These are phyloP conservation scores for Pseudotriccus pelzelni DNA, from an alignment of 2,797 vertebrate species.

Conservation along the genomic window DNA sequence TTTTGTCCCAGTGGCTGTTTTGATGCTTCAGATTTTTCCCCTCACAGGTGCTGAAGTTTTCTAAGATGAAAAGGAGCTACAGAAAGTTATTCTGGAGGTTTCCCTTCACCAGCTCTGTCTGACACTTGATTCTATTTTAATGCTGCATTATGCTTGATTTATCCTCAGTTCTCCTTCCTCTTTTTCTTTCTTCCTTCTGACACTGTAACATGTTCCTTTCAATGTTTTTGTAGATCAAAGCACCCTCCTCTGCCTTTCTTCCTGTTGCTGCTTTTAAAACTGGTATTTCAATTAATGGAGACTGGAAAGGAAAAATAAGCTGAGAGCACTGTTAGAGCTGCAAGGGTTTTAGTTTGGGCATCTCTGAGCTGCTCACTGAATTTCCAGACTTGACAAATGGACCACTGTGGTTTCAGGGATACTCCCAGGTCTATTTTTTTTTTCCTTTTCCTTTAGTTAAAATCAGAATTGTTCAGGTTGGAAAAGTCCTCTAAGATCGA, in stretches of 20 bases:
- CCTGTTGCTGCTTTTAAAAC: background rate
- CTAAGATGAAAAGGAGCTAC: background rate
- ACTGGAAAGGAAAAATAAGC: background rate
- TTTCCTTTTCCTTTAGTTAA: background rate
- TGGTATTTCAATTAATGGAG: background rate
- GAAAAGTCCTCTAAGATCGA: too few species aligned
- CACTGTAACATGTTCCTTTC: conserved; percentile 1
- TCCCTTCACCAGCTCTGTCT: background rate
- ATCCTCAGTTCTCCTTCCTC: background rate
- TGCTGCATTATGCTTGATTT: background rate
- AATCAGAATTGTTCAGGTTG: background rate
- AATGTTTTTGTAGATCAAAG: conserved; percentile 46
- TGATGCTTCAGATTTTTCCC: background rate
- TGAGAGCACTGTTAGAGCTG: background rate
- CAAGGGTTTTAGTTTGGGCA: background rate
- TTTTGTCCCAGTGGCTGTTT: background rate
- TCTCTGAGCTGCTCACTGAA: background rate
- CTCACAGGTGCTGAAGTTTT: background rate
- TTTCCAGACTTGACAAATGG: too few species aligned
- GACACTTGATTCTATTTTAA: background rate
- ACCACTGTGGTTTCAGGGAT: conserved; percentile 42
- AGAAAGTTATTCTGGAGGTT: background rate
- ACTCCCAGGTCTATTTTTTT: conserved; percentile 30
- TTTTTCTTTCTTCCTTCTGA: background rate
- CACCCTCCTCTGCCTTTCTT: background rate